Evolutionary conservation across 2,113 vertebrate genomes (phyloP).

Genomic region (Acrocephalus kingi): DNA sequence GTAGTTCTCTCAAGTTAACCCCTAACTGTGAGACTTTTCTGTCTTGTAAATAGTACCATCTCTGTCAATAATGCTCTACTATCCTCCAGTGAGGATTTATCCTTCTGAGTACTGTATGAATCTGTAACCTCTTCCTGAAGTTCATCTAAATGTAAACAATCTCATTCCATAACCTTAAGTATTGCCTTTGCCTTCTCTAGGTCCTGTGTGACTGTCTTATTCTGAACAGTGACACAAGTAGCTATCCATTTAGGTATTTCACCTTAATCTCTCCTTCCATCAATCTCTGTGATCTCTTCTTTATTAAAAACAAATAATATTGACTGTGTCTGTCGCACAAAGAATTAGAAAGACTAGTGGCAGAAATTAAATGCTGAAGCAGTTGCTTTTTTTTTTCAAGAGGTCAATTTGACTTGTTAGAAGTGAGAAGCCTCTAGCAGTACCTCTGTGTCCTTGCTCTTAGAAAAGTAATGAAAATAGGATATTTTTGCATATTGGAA

Average conservation of each 20-base stretch:
- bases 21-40: background rate
- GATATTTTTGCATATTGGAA: background rate
- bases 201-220: background rate
- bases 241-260: background rate
- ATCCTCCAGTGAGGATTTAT: background rate
- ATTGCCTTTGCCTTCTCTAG: background rate
- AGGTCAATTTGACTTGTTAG: background rate
- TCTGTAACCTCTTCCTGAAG: background rate
- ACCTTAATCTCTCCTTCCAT: background rate
- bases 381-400: background rate
- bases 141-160: background rate
- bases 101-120: background rate
- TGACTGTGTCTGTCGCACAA: background rate
- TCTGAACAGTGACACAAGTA: background rate
- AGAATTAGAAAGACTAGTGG: background rate
- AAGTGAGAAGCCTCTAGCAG: background rate
- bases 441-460: background rate
- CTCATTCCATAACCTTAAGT: background rate
- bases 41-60: background rate
- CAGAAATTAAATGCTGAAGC: background rate
- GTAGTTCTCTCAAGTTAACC: background rate
- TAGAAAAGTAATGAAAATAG: background rate
- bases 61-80: background rate
- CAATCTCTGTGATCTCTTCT: background rate
- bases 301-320: background rate